Evolutionary conservation across 2,113 vertebrate genomes (phyloP), one percentile per base, ranked within the genome.

Genomic region (Macrotus californicus): DNA sequence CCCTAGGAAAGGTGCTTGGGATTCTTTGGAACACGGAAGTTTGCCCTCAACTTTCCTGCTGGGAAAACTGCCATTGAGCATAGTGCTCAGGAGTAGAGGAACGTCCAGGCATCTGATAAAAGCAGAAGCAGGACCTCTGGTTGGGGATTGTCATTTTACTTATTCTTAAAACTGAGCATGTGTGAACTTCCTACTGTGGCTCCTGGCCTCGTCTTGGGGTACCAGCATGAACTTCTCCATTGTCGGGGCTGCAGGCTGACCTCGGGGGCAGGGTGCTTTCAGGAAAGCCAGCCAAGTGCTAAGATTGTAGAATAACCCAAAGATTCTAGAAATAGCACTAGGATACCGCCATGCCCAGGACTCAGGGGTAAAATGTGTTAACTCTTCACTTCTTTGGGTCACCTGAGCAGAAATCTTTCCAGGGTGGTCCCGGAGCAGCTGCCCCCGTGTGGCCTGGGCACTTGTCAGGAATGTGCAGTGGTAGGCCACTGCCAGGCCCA

Each of bases 311-410:
- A 39, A 14, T 75, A 76, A 14, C 64, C 34, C 12, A 31, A 36
- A 10, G 14, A 24, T 50, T 22, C 4, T 43, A 29, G 46, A 46
- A 16, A 26, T 12, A 50, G 2, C 54, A 0, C 19, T 7, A 3
- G 9, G 16, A 21, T 73, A 21, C 56, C 3, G 14, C 5, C 26
- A 0, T 0, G 52, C 29, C 59, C 56, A 2, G 22, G 39, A 64
- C 0, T 15, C 19, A 11, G 70, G 3, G 59, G 34, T 15, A 6
- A 56, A 21, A 22, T 3, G 6, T 0, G 0, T 2, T 9, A 16
- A 11, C 43, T 31, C 61, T 36, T 2, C 29, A 24, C 31, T 26
- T 18, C 64, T 26, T 67, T 14, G 2, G 13, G 61, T 21, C 48
- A 4, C 14, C 39, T 24, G 21, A 4, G 6, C 15, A 10, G 9